Evolutionary conservation across 2,888 invertebrate genomes (phyloP), one percentile per base, ranked within the genome.

Genomic region (Theretra japonica): DNA sequence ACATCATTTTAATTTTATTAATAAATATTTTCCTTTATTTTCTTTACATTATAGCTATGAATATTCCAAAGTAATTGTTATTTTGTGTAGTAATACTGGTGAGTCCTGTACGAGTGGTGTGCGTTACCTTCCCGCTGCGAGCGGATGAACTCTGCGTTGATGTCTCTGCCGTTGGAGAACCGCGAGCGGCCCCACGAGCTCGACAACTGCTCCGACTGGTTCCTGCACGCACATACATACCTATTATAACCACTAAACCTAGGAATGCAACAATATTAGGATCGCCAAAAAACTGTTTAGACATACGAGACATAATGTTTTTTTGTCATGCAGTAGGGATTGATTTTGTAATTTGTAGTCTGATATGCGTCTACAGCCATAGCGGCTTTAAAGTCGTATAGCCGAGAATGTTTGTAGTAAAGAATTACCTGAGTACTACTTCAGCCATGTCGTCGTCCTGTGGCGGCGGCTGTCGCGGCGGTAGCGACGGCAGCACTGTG

Each of bases 81-180:
- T 15, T 50, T 5, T 33, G 0, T 1, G 50, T 50, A n/a, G n/a
- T 8, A 48, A 48, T 6, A 17, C 3, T 28, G 28, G 4, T 28
- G 4, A 48, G 17, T 48, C 15, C 1, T 48, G 28, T 6, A 28
- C 19, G 23, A 4, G 23, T 8, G 23, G 23, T 4, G 3, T 23
- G 4, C 77, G 86, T 83, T 73, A 93, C 93, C 90, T 7, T 88
- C 88, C 73, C 87, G 85, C 78, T 94, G 94, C 2, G 94, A 94
- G 4, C 80, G 74, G 19, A 95, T 91, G 78, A 95, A 94, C 68
- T 94, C 94, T 0, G 89, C 72, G 77, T 93, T 95, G 68, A 92
- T 77, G 69, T 94, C 94, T 0, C 94, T 80, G 0, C 94, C 93
- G 80, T 93, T 93, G 4, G 93, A 93, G 84, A 94, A 93, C 21